phyloP scores from a whole-genome alignment of 2,797 vertebrate species.

The Nyctibius grandis region DNA sequence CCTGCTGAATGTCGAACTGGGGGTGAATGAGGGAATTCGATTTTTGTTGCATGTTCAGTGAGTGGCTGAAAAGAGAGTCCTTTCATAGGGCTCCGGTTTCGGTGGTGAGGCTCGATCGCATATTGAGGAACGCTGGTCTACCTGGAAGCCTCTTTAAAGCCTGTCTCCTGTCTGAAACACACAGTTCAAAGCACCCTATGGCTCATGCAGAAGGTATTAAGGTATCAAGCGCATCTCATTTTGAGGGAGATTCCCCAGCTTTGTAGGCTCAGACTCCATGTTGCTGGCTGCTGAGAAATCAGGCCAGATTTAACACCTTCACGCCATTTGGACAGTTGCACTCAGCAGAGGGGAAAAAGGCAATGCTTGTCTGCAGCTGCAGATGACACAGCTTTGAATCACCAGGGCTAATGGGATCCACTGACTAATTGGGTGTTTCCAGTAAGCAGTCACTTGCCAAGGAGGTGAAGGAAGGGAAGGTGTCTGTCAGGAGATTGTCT shows the following conservation, averaged over 20 bases:
- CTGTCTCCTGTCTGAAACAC: constrained; percentile 38
- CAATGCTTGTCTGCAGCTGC: constrained; percentile 66
- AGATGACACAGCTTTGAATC: constrained; percentile 47
- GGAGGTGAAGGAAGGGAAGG: constrained; percentile 39
- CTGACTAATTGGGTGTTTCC: constrained; percentile 60
- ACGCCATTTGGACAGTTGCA: not conserved
- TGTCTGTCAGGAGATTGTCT: not conserved
- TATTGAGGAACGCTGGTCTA: not conserved
- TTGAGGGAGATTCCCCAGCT: not conserved
- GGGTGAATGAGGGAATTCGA: not conserved
- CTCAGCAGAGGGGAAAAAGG: not conserved
- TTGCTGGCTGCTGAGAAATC: not conserved
- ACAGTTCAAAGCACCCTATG: constrained; percentile 34
- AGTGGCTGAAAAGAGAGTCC: not conserved
- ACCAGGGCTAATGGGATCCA: not conserved
- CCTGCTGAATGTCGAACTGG: not conserved
- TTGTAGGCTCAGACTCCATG: not conserved
- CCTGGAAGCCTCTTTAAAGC: not conserved
- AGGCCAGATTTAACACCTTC: not conserved
- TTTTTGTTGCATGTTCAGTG: not conserved
- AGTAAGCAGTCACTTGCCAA: constrained; percentile 9
- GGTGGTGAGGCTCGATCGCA: not conserved
- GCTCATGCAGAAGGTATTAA: not conserved
- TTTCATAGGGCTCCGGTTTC: not conserved
- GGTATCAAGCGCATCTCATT: not conserved